Conservation (phyloP, 1,140 invertebrate genomes). For the Lutraria rhynchaena region DNA sequence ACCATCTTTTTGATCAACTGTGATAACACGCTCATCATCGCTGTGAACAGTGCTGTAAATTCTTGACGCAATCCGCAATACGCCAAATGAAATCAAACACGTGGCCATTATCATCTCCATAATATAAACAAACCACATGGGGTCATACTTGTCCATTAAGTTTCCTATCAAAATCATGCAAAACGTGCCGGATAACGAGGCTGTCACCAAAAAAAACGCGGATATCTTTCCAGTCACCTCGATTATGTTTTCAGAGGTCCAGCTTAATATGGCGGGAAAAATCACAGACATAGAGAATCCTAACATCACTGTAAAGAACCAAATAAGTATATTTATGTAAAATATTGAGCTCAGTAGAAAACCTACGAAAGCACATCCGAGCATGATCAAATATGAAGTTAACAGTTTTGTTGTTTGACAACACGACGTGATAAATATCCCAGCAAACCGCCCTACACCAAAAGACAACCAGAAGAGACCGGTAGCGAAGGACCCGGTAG, state of each 20-base stretch:
- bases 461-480: slow-evolving; percentile 39
- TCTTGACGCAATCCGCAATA: too few relatives aligned
- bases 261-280: slow-evolving; percentile 54
- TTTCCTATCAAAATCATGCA: slow-evolving; percentile 40
- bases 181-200: slow-evolving; percentile 2
- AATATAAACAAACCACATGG: slow-evolving; percentile 54
- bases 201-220: slow-evolving; percentile 21
- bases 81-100: slow-evolving; percentile 10
- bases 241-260: slow-evolving; percentile 34
- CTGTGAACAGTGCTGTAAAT: too few relatives aligned
- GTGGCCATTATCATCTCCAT: neutral
- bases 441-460: slow-evolving; percentile 42
- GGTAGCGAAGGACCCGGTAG: slow-evolving; percentile 21
- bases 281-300: slow-evolving; percentile 51
- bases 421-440: slow-evolving; percentile 26
- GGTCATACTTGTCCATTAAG: slow-evolving; percentile 45
- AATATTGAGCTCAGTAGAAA: slow-evolving; percentile 9
- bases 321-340: slow-evolving; percentile 12
- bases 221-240: slow-evolving; percentile 40
- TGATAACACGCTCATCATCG: too few relatives aligned
- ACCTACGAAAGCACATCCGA: neutral
- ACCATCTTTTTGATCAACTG: too few relatives aligned
- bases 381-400: slow-evolving; percentile 6
- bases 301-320: slow-evolving; percentile 21
- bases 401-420: slow-evolving; percentile 16